phyloP scores from a whole-genome alignment of 1,140 invertebrate species.

The Caerostris extrusa region DNA sequence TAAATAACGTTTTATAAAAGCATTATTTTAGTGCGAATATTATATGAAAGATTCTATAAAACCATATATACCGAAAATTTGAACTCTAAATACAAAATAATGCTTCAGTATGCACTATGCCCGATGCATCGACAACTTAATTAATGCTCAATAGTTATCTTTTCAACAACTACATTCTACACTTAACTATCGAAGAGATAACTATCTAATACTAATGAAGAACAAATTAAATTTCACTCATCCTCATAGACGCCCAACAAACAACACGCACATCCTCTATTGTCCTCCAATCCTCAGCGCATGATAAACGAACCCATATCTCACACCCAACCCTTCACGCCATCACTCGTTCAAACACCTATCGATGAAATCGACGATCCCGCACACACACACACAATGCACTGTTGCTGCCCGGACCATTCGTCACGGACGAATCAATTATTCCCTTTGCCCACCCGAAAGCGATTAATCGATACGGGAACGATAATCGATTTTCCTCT shows the following conservation, averaged over 20 bases:
- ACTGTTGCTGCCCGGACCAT: conserved; percentile 2
- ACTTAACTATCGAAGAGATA: background rate
- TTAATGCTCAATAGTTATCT: too few species aligned
- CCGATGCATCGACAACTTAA: too few species aligned
- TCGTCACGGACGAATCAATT: conserved; percentile 37
- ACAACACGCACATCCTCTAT: background rate
- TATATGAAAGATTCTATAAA: too few species aligned
- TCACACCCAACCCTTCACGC: background rate
- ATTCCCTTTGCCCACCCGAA: background rate
- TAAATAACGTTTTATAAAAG: too few species aligned
- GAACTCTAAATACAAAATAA: too few species aligned
- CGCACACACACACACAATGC: conserved; percentile 3
- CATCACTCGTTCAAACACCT: background rate
- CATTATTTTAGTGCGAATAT: too few species aligned
- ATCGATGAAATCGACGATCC: conserved; percentile 28
- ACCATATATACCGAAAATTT: too few species aligned
- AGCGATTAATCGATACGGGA: conserved; percentile 44
- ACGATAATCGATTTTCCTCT: conserved; percentile 48
- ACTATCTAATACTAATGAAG: background rate
- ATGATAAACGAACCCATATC: background rate
- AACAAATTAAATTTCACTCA: conserved; percentile 12
- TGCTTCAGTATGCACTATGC: too few species aligned
- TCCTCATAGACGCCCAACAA: background rate
- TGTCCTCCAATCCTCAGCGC: background rate
- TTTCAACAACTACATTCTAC: too few species aligned